Base-by-base conservation (phyloP, 2,113 vertebrate species). In the Fukomys damarensis region DNA sequence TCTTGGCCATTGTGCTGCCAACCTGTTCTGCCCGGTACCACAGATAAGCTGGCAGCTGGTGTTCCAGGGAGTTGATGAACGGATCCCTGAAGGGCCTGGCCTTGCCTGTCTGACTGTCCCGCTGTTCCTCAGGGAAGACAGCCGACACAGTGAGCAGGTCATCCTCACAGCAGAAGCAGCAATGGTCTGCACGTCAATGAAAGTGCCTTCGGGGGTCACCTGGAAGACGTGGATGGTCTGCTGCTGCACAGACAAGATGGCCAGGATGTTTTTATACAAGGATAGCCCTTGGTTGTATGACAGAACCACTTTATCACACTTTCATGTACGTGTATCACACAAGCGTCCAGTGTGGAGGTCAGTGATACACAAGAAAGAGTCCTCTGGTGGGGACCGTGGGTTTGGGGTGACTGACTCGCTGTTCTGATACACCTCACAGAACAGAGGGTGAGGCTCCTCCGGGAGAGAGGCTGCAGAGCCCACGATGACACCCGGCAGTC, bases 191-290 rank as follows among this genome's bases (percentile, higher is more conserved):
- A 99, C 99, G 0, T 99, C 99, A 2, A 99, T 99, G 97, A 99
- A 99, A 0, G 99, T 99, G 41, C 99, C 99, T 77, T 99, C 99
- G 0, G 99, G 98, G 0, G 99, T 99, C 43, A 99, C 99, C 98
- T 99, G 99, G 88, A 99, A 99, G 72, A 99, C 99, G 0, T 99
- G 99, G 46, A 99, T 99, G 24, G 99, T 99, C 99, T 99, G 99
- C 94, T 99, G 99, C 98, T 99, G 99, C 65, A 99, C 99, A 0
- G 99, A 99, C 46, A 99, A 98, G 38, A 99, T 99, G 86, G 99
- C 99, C 98, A 99, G 94, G 97, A 99, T 99, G 98, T 99, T 99
- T 96, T 99, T 99, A 96, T 99, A 99, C 22, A 99, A 98, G 98
- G 99, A 99, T 3, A 99, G 99, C 4, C 99, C 99, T 97, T 99